These are phyloP conservation scores for Labia minor DNA, from an alignment of 2,888 invertebrate species.

Conservation along the genomic window DNA sequence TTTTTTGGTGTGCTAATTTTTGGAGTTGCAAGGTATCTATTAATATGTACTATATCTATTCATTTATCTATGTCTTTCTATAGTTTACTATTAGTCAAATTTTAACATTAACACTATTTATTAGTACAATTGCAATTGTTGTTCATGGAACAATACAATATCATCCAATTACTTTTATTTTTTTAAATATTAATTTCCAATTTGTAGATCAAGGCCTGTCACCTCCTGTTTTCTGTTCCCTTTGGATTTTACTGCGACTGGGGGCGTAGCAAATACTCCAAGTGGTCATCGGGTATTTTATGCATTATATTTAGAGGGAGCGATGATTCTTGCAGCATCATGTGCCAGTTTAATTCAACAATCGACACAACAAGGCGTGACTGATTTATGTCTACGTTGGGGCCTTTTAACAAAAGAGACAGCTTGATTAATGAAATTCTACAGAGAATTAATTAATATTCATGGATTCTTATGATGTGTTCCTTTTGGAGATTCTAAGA, in stretches of 20 bases:
- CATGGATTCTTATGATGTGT: too few relatives aligned
- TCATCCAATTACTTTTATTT: too few relatives aligned
- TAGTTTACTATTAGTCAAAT: too few relatives aligned
- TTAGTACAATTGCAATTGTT: too few relatives aligned
- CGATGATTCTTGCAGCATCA: constrained; percentile 50
- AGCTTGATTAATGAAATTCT: neutral
- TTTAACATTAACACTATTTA: too few relatives aligned
- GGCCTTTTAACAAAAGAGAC: constrained; percentile 39
- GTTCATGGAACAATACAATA: too few relatives aligned
- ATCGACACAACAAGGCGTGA: constrained; percentile 45
- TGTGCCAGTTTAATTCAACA: constrained; percentile 48
- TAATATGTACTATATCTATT: too few relatives aligned
- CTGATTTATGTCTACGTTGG: constrained; percentile 43
- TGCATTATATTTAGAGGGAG: constrained; percentile 56
- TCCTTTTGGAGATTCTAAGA: too few relatives aligned
- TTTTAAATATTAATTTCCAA: too few relatives aligned
- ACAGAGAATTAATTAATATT: too few relatives aligned
- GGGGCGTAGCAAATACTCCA: constrained; percentile 50
- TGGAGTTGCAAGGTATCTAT: constrained; percentile 39
- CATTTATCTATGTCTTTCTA: too few relatives aligned
- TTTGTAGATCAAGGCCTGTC: constrained; percentile 39
- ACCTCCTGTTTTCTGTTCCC: constrained; percentile 53
- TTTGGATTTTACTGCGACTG: constrained; percentile 57
- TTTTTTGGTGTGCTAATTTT: constrained; percentile 47
- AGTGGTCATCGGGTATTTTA: constrained; percentile 50